Conservation (phyloP, 2,113 vertebrate genomes). For the Varanus salvator region DNA sequence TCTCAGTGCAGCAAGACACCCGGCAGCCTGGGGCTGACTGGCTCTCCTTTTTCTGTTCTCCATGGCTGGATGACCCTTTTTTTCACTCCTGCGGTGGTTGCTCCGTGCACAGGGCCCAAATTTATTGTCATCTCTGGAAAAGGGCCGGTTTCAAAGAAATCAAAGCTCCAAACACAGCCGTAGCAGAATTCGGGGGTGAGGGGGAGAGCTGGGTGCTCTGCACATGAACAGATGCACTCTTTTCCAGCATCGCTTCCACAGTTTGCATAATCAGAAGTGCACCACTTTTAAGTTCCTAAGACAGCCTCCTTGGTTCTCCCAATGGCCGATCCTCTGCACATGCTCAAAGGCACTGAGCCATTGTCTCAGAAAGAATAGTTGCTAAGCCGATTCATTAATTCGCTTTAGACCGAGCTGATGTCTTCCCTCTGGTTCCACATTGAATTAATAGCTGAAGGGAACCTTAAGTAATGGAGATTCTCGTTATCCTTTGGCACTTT, state of each 20-base stretch:
- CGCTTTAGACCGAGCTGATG: not conserved
- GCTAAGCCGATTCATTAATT: not conserved
- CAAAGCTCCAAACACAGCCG: not conserved
- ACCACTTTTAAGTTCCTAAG: not conserved
- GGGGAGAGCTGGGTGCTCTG: not conserved
- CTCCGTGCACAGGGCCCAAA: not conserved
- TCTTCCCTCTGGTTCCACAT: not conserved
- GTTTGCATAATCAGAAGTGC: not conserved
- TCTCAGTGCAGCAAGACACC: too few relatives aligned
- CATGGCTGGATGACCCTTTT: not conserved
- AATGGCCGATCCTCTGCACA: not conserved
- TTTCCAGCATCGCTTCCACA: not conserved
- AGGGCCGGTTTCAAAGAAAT: not conserved
- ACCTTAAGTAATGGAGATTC: slow-evolving; percentile 30
- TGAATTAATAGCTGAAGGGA: slow-evolving; percentile 1
- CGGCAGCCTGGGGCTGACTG: not conserved
- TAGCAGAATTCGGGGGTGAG: not conserved
- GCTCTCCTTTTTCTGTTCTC: too few relatives aligned
- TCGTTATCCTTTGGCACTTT: slow-evolving; percentile 38
- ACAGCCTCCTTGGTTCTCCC: not conserved
- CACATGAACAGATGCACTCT: not conserved
- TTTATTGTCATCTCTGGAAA: not conserved
- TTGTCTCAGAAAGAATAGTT: not conserved
- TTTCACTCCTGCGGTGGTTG: not conserved
- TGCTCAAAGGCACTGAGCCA: not conserved